These are phyloP conservation scores for Vulpes vulpes DNA, from an alignment of 2,113 vertebrate species.

Conservation along the genomic window DNA sequence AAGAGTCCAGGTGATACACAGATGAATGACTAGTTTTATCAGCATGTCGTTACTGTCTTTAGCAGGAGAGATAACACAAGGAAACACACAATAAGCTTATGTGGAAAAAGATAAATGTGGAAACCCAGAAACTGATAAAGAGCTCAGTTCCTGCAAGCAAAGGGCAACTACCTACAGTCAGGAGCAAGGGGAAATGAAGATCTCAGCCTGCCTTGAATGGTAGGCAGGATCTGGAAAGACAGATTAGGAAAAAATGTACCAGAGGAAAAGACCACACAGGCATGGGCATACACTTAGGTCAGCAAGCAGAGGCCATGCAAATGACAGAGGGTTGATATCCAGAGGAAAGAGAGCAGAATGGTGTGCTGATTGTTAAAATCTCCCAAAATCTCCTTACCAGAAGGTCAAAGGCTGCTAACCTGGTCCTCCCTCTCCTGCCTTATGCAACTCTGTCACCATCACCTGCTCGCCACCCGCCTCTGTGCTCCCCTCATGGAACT, in stretches of 20 bases:
- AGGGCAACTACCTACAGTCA: neutral
- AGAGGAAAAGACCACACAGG: neutral
- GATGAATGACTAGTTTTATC: slow-evolving; percentile 37
- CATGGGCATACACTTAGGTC: neutral
- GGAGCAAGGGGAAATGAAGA: neutral
- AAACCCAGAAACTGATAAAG: slow-evolving; percentile 10
- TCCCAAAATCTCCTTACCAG: neutral
- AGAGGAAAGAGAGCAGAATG: neutral
- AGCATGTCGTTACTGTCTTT: neutral
- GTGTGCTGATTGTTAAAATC: neutral
- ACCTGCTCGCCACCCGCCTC: neutral
- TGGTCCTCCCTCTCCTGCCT: neutral
- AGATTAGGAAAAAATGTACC: neutral
- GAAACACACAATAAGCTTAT: neutral
- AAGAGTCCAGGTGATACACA: neutral
- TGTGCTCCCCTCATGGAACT: neutral
- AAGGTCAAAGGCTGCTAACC: neutral
- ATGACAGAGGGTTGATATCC: neutral
- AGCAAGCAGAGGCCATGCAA: neutral
- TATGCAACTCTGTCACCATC: neutral
- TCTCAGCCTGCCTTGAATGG: neutral
- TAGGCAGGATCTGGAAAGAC: neutral
- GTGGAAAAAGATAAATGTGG: slow-evolving; percentile 13
- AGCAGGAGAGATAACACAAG: neutral
- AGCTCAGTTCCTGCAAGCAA: neutral